Percentiles rank a stretch among this genome's conserved stretches.
Conservation (phyloP, 2,113 vertebrate species). For the Lota lota region DNA sequence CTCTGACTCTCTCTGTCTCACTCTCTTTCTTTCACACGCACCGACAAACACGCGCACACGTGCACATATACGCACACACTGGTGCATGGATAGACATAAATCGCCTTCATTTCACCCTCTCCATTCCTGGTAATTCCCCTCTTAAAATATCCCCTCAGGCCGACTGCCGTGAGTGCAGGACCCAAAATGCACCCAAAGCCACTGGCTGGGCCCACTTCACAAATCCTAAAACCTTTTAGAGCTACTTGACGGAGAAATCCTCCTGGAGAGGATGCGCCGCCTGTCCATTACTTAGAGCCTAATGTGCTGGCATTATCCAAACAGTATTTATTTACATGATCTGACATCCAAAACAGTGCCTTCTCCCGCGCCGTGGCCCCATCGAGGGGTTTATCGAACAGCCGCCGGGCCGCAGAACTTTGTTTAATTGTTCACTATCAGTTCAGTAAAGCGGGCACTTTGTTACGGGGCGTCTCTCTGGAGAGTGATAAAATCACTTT, state of each 20-base stretch:
- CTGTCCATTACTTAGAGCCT: conserved; percentile 66
- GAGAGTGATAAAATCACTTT: conserved; percentile 75
- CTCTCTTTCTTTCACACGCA: background rate
- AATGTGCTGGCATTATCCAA: conserved; percentile 61
- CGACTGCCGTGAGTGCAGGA: conserved; percentile 59
- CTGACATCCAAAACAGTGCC: conserved; percentile 37
- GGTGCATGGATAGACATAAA: conserved; percentile 48
- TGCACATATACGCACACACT: conserved; percentile 30
- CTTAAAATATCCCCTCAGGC: conserved; percentile 67
- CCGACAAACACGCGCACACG: conserved; percentile 17
- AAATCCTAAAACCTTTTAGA: conserved; percentile 75
- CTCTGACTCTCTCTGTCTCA: background rate
- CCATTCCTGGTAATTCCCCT: conserved; percentile 65
- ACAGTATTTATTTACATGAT: conserved; percentile 62
- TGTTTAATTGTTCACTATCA: conserved; percentile 60
- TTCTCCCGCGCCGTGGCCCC: background rate
- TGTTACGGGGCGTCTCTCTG: conserved; percentile 66
- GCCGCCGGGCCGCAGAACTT: conserved; percentile 36
- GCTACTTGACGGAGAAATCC: conserved; percentile 70
- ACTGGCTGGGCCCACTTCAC: conserved; percentile 57
- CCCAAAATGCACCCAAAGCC: conserved; percentile 59
- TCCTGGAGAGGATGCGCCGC: conserved; percentile 64
- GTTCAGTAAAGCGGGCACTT: conserved; percentile 61
- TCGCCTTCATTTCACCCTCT: conserved; percentile 55
- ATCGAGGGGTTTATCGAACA: background rate